Percentiles rank a stretch among this genome's conserved stretches.
phyloP scores from a whole-genome alignment of 2,797 vertebrate genomes.

The Cossypha dichroa region DNA sequence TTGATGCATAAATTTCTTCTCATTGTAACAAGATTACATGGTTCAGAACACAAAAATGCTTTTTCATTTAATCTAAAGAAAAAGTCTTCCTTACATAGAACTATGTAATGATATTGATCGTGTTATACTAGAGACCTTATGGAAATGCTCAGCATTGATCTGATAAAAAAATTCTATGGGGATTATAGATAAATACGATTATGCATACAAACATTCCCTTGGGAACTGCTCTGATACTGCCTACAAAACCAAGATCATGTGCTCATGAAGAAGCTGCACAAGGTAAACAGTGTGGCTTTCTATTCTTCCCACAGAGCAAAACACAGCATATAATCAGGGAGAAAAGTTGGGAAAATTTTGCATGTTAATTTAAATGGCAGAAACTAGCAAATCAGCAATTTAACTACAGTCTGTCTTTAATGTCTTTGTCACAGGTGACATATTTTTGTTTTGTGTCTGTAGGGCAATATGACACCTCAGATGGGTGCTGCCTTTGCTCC shows the following conservation, averaged over 20 bases:
- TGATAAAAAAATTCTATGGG: constrained; percentile 15
- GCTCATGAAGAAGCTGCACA: background rate
- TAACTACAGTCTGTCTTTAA: background rate
- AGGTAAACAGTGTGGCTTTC: constrained; percentile 11
- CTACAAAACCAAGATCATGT: constrained; percentile 1
- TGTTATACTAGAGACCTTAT: background rate
- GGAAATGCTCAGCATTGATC: constrained; percentile 8
- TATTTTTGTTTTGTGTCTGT: background rate
- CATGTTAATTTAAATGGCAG: background rate
- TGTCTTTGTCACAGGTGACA: background rate
- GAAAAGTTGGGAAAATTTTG: background rate
- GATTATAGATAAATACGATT: constrained; percentile 30
- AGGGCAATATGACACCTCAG: background rate
- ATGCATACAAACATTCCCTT: constrained; percentile 31
- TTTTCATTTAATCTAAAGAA: background rate
- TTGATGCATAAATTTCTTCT: background rate
- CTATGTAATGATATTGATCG: background rate
- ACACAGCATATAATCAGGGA: background rate
- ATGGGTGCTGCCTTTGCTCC: background rate
- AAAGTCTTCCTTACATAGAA: background rate
- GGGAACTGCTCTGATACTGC: constrained; percentile 4
- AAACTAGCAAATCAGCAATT: background rate
- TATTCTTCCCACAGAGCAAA: background rate
- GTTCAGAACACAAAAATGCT: background rate
- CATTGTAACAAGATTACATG: background rate